These are phyloP conservation scores for Ips nitidus DNA, from an alignment of 1,140 invertebrate genomes.

Conservation along the genomic window DNA sequence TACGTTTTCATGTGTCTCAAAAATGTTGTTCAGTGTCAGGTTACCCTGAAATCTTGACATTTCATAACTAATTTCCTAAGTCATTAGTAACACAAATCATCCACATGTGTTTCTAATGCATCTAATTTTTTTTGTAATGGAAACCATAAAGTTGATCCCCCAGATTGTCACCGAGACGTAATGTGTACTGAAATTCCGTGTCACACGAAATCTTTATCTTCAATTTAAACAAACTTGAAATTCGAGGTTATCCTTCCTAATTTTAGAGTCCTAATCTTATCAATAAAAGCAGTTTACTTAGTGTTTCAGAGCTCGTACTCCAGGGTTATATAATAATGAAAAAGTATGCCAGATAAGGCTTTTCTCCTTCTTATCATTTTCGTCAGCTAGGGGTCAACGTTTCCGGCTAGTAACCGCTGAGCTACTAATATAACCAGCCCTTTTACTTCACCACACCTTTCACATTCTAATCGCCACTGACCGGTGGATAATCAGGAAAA, in stretches of 20 bases:
- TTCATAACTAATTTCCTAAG: no score
- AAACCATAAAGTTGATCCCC: no score
- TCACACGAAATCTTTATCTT: not conserved
- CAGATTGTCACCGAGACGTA: not conserved
- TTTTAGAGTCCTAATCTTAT: not conserved
- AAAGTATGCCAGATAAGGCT: not conserved
- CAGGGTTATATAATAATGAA: not conserved
- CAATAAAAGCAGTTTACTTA: not conserved
- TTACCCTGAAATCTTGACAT: no score
- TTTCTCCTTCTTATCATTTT: not conserved
- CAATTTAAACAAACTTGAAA: not conserved
- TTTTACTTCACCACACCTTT: no score
- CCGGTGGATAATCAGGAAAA: not conserved
- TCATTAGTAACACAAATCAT: no score
- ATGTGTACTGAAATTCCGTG: not conserved
- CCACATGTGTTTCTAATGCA: no score
- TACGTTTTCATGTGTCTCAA: constrained; percentile 28
- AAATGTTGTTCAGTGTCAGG: not conserved
- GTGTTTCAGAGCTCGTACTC: not conserved
- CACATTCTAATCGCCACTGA: no score
- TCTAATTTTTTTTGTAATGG: no score
- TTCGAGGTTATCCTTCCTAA: not conserved
- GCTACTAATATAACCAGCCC: not conserved
- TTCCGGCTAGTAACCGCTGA: not conserved
- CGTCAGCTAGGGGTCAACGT: not conserved